phyloP scores from a whole-genome alignment of 35 echinoderm and acorn worm species.

The Stichopus chloronotus region DNA sequence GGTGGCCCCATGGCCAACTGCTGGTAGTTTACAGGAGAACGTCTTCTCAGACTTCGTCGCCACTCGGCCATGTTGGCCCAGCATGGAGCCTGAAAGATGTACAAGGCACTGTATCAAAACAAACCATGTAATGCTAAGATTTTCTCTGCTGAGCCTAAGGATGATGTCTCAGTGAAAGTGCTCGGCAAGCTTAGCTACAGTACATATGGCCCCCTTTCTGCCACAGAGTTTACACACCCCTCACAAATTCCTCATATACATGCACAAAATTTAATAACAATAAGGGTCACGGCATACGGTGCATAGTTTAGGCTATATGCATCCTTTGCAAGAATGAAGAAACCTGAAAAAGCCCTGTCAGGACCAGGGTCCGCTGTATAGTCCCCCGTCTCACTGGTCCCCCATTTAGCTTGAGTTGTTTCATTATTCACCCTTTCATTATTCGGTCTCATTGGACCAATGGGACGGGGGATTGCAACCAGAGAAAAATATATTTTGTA shows the following conservation, averaged over 20 bases:
- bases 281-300: not conserved
- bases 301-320: constrained; percentile 6
- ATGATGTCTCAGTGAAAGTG: constrained; percentile 15
- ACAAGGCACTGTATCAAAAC: not conserved
- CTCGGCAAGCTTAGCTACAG: not conserved
- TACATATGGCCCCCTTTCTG: not conserved
- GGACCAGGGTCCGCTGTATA: not conserved
- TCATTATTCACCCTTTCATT: too few species aligned
- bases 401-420: too few species aligned
- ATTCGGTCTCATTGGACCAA: too few species aligned
- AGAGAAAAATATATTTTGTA: too few species aligned
- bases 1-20: constrained; percentile 32
- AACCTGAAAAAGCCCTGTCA: not conserved
- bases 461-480: too few species aligned
- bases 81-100: constrained; percentile 11
- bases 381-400: not conserved
- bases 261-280: too few species aligned
- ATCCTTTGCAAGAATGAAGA: constrained; percentile 13
- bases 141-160: constrained; percentile 13
- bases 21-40: constrained; percentile 35
- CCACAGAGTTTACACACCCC: not conserved
- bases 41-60: constrained; percentile 28
- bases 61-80: constrained; percentile 26
- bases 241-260: not conserved
- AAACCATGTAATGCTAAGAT: not conserved